Evolutionary conservation across 2,797 vertebrate species (phyloP).

Genomic region (Epinephelus awoara): DNA sequence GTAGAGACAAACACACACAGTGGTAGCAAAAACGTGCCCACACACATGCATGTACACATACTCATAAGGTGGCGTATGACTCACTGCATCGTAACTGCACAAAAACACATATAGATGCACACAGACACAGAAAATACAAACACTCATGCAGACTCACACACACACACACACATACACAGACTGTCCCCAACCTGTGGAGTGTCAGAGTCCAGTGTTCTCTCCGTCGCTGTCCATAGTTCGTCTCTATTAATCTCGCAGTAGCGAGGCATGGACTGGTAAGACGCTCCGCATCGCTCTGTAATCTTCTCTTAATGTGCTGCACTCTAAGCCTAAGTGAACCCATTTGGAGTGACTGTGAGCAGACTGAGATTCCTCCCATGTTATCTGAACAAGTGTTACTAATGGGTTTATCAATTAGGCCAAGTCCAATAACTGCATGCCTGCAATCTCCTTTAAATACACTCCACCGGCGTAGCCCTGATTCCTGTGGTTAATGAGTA

Average conservation of each 20-base stretch:
- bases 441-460: conserved; percentile 98
- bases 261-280: conserved; percentile 92
- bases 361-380: conserved; percentile 93
- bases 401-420: conserved; percentile 98
- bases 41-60: background rate
- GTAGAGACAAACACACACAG: conserved; percentile 6
- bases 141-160: background rate
- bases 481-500: conserved; percentile 88
- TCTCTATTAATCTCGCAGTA: conserved; percentile 89
- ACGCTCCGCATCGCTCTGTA: conserved; percentile 86
- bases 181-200: conserved; percentile 27
- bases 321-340: conserved; percentile 94
- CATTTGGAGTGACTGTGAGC: conserved; percentile 97
- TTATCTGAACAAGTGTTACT: conserved; percentile 99
- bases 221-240: conserved; percentile 77
- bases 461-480: conserved; percentile 90
- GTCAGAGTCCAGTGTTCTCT: conserved; percentile 51
- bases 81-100: background rate
- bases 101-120: conserved; percentile 11
- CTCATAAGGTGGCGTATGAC: background rate
- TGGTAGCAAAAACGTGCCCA: background rate
- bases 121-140: background rate
- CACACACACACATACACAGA: background rate
- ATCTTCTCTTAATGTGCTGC: conserved; percentile 86
- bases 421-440: conserved; percentile 91